phyloP scores from a whole-genome alignment of 2,113 vertebrate genomes.

The Melierax canorus region DNA sequence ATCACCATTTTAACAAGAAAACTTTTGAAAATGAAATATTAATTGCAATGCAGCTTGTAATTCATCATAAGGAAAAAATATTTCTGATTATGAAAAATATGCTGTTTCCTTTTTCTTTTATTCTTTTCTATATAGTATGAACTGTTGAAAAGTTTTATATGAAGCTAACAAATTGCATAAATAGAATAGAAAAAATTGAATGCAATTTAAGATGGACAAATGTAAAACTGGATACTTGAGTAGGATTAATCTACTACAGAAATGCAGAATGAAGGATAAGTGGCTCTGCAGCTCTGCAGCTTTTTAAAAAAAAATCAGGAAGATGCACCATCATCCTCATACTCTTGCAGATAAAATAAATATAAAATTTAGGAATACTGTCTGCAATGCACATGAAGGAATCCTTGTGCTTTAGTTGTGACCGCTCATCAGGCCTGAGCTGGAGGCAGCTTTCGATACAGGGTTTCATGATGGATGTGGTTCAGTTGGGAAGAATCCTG shows the following conservation, averaged over 20 bases:
- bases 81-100: background rate
- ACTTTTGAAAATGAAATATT: background rate
- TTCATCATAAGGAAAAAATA: background rate
- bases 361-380: background rate
- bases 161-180: background rate
- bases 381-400: background rate
- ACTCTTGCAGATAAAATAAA: background rate
- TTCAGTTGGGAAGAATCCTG: background rate
- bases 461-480: rapidly evolving
- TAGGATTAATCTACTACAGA: background rate
- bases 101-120: background rate
- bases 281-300: background rate
- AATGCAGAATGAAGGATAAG: background rate
- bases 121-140: background rate
- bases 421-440: background rate
- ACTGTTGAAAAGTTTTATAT: background rate
- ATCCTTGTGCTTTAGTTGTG: background rate
- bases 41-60: background rate
- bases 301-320: background rate
- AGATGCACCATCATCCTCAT: background rate
- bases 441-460: rapidly evolving
- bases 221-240: background rate
- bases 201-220: background rate
- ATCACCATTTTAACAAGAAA: background rate
- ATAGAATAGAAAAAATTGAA: background rate